Evolutionary conservation across 2,797 vertebrate species (phyloP).

Genomic region (Alauda arvensis): DNA sequence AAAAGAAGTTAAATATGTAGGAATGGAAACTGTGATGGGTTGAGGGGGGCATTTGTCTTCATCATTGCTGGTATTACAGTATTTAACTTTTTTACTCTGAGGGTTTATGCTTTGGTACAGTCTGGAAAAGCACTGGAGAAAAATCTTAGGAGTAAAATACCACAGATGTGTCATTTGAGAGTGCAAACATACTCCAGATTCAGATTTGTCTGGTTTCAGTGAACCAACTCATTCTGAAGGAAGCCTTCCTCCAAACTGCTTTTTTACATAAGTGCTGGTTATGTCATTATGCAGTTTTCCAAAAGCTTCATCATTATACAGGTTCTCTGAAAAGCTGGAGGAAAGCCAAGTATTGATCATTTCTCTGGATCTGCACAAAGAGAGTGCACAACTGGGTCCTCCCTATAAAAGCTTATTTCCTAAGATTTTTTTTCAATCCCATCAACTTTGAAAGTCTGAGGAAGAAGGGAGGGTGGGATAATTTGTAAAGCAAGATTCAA

Average conservation of each 20-base stretch:
- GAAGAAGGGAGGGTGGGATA: neutral
- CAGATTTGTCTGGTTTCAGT: neutral
- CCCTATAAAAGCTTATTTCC: neutral
- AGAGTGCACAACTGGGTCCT: neutral
- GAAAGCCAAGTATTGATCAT: neutral
- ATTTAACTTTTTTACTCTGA: neutral
- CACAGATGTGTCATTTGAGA: neutral
- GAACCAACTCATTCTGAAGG: neutral
- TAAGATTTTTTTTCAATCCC: neutral
- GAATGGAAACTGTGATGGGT: neutral
- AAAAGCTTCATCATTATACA: neutral
- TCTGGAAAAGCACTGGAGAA: neutral
- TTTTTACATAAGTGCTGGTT: neutral
- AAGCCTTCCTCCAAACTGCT: neutral
- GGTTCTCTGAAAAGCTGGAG: neutral
- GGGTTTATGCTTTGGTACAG: neutral
- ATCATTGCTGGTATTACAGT: neutral
- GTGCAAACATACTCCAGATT: neutral
- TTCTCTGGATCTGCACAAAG: neutral
- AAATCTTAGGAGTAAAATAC: neutral
- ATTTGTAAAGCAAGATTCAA: constrained; percentile 9
- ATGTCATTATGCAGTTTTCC: neutral
- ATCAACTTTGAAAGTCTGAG: neutral
- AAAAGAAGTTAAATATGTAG: neutral
- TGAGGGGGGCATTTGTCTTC: neutral